phyloP scores from a whole-genome alignment of 2,113 vertebrate species.

The Calyptommatus sinebrachiatus region DNA sequence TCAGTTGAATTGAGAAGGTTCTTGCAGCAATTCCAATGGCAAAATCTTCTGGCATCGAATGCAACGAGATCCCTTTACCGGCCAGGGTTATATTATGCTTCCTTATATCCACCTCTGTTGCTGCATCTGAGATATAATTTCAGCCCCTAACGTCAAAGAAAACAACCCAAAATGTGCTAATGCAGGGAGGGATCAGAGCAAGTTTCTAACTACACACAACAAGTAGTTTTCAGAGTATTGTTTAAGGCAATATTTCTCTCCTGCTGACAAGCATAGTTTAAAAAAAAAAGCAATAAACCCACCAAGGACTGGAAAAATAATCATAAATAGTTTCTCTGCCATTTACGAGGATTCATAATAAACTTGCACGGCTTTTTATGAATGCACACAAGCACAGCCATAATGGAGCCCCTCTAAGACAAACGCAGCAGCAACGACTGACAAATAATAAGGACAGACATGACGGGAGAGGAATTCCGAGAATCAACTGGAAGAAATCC shows the following conservation, averaged over 20 bases:
- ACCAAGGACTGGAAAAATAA: constrained; percentile 52
- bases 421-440: constrained; percentile 1
- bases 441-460: neutral
- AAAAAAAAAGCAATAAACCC: constrained; percentile 56
- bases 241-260: constrained; percentile 65
- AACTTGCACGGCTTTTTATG: constrained; percentile 52
- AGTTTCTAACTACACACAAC: constrained; percentile 44
- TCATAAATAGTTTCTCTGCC: constrained; percentile 59
- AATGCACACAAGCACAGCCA: neutral
- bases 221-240: constrained; percentile 49
- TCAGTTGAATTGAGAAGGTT: constrained; percentile 64
- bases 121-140: constrained; percentile 58
- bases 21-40: constrained; percentile 63
- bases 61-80: constrained; percentile 65
- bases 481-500: neutral
- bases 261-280: constrained; percentile 65
- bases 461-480: neutral
- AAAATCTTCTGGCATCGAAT: constrained; percentile 61
- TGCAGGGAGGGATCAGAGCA: constrained; percentile 65
- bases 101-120: constrained; percentile 52
- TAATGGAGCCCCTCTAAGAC: neutral
- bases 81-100: constrained; percentile 54
- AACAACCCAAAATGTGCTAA: constrained; percentile 65
- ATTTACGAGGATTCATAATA: constrained; percentile 63
- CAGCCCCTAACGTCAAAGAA: constrained; percentile 60